Conservation (phyloP, 2,797 vertebrate genomes). For the Poecile montanus region DNA sequence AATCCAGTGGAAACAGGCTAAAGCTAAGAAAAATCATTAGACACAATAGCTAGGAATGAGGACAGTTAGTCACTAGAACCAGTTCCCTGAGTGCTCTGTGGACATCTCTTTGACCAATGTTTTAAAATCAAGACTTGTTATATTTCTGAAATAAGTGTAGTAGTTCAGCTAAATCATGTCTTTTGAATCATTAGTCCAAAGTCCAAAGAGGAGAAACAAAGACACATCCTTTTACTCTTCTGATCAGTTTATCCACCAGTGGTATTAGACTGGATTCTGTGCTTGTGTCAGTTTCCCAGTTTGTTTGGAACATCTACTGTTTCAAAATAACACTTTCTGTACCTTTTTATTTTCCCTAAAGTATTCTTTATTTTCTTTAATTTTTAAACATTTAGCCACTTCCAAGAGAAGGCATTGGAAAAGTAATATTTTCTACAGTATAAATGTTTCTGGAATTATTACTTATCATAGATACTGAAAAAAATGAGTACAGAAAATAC, state of each 20-base stretch:
- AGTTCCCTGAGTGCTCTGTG: not conserved
- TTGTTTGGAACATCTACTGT: not conserved
- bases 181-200: not conserved
- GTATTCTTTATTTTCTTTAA: not conserved
- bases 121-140: not conserved
- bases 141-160: not conserved
- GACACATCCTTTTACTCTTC: not conserved
- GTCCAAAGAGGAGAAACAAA: not conserved
- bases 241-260: not conserved
- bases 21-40: not conserved
- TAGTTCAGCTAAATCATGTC: not conserved
- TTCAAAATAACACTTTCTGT: not conserved
- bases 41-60: not conserved
- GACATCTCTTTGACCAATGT: not conserved
- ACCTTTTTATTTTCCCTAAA: not conserved
- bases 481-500: not conserved
- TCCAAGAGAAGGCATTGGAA: not conserved
- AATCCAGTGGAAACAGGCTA: not conserved
- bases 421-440: not conserved
- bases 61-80: not conserved
- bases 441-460: not conserved
- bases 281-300: not conserved
- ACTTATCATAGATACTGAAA: not conserved
- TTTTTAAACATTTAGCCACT: not conserved
- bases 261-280: not conserved